Evolutionary conservation across 2,113 vertebrate genomes (phyloP).

Genomic region (pig (Sus scrofa)): DNA sequence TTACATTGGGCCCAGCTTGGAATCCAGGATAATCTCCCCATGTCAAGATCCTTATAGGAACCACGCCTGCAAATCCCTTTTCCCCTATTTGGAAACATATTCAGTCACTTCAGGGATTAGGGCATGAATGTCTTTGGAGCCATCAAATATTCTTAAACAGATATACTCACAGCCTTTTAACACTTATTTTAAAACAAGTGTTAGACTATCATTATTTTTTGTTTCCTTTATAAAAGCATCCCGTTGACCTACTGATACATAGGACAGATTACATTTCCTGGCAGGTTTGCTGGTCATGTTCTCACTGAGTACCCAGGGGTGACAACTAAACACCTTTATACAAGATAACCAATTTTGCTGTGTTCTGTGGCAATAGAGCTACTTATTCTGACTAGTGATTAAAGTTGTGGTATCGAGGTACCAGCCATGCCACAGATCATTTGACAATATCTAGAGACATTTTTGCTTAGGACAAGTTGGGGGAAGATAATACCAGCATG

Average conservation of each 20-base stretch:
- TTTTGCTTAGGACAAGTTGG: background rate
- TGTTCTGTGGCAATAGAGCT: background rate
- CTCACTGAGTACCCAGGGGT: background rate
- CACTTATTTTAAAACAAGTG: background rate
- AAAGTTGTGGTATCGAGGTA: background rate
- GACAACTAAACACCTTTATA: background rate
- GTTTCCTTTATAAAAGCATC: conserved; percentile 3
- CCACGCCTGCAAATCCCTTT: background rate
- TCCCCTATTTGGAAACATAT: background rate
- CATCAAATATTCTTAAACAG: background rate
- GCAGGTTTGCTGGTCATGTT: background rate
- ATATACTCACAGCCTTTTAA: background rate
- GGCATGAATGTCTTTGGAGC: background rate
- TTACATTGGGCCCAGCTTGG: background rate
- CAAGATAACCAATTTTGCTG: background rate
- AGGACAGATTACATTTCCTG: background rate
- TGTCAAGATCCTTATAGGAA: background rate
- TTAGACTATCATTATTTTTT: background rate
- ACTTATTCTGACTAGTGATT: background rate
- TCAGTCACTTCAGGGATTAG: background rate
- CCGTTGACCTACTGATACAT: background rate
- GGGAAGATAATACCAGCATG: background rate
- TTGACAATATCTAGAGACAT: background rate
- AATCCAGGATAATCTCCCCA: background rate
- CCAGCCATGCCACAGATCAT: background rate